Percentiles rank a stretch among this genome's conserved stretches.
phyloP scores from a whole-genome alignment of 2,888 invertebrate genomes.

The Cacoxenus indagator region DNA sequence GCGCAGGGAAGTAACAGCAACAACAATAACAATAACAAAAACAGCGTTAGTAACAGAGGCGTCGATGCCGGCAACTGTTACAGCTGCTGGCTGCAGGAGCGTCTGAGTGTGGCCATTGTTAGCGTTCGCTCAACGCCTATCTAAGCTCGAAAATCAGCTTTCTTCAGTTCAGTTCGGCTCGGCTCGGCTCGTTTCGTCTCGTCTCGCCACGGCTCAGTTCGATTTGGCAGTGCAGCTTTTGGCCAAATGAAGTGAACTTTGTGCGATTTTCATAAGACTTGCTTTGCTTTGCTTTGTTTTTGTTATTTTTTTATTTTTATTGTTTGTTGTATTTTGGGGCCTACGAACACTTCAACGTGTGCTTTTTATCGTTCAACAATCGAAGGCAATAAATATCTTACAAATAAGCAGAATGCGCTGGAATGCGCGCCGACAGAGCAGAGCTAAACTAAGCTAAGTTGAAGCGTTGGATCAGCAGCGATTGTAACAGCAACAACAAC shows the following conservation, averaged over 20 bases:
- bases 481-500: conserved; percentile 18
- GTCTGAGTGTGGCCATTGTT: conserved; percentile 50
- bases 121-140: conserved; percentile 42
- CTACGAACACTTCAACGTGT: conserved; percentile 67
- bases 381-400: conserved; percentile 72
- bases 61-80: conserved; percentile 35
- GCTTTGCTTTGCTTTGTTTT: conserved; percentile 16
- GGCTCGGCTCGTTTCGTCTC: conserved; percentile 29
- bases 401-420: conserved; percentile 71
- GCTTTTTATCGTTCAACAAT: conserved; percentile 69
- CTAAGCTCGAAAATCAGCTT: conserved; percentile 33
- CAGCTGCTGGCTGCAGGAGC: conserved; percentile 27
- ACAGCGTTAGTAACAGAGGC: conserved; percentile 39
- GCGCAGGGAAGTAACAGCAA: conserved; percentile 23
- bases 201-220: neutral
- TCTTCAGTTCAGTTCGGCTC: conserved; percentile 29
- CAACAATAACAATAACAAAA: conserved; percentile 34
- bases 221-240: neutral
- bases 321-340: conserved; percentile 35
- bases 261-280: conserved; percentile 1
- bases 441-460: neutral
- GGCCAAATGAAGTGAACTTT: conserved; percentile 26
- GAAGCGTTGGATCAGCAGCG: neutral
- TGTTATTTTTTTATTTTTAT: conserved; percentile 16
- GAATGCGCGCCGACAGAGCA: conserved; percentile 60